phyloP scores from a whole-genome alignment of 2,888 invertebrate species.

The Tridacna gigas region DNA sequence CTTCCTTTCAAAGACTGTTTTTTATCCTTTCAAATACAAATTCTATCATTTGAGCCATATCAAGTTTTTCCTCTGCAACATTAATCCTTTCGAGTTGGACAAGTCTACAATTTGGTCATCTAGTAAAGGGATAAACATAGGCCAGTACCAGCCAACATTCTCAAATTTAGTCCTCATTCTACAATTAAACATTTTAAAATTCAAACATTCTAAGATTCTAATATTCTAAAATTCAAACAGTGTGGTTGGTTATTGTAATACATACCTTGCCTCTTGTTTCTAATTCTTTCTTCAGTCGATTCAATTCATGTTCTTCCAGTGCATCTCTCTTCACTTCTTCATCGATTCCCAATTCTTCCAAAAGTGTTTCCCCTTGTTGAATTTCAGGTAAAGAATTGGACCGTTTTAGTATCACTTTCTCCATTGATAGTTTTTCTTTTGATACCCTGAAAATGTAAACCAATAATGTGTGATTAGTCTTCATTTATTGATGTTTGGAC shows the following conservation, averaged over 20 bases:
- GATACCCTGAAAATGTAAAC: slow-evolving; percentile 62
- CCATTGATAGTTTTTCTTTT: slow-evolving; percentile 65
- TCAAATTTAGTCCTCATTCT: too few relatives aligned
- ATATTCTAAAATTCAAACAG: too few relatives aligned
- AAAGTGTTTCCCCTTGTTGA: slow-evolving; percentile 71
- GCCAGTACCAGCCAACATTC: too few relatives aligned
- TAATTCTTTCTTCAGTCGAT: slow-evolving; percentile 64
- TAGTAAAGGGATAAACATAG: neutral
- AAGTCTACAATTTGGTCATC: neutral
- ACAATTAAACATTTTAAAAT: too few relatives aligned
- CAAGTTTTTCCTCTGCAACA: neutral
- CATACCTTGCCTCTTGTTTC: slow-evolving; percentile 32
- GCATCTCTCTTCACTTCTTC: slow-evolving; percentile 64
- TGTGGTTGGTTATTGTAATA: neutral
- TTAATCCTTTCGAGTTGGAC: neutral
- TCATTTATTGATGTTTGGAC: too few relatives aligned
- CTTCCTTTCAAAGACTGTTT: neutral
- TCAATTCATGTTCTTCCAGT: slow-evolving; percentile 68
- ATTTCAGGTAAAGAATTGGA: slow-evolving; percentile 76
- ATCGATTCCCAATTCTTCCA: slow-evolving; percentile 78
- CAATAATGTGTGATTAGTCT: too few relatives aligned
- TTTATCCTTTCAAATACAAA: neutral
- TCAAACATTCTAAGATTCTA: too few relatives aligned
- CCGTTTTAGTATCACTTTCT: slow-evolving; percentile 73
- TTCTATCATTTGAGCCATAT: neutral